Evolutionary conservation across 2,888 invertebrate species (phyloP).

Genomic region (Caradrina kadenii): DNA sequence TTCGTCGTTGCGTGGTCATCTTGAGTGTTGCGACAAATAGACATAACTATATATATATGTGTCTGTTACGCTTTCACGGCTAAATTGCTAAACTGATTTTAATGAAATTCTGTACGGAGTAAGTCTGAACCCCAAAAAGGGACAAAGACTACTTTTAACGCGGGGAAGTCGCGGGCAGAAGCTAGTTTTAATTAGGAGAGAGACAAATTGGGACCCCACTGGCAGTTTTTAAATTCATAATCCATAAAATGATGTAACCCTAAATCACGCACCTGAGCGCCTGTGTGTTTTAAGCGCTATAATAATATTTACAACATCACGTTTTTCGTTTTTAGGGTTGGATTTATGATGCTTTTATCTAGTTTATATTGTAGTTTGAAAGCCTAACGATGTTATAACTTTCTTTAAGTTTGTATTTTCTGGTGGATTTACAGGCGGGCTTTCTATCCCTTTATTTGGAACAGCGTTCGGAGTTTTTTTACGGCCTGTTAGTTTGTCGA

Average conservation of each 20-base stretch:
- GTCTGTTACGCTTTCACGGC: no score
- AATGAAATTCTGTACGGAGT: no score
- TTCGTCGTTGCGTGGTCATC: neutral
- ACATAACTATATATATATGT: neutral
- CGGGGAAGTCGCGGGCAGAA: no score
- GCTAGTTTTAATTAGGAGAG: neutral
- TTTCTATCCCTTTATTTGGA: slow-evolving; percentile 17
- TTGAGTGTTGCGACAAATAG: neutral
- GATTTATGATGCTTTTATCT: slow-evolving; percentile 49
- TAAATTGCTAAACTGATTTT: no score
- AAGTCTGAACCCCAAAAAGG: no score
- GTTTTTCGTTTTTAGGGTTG: slow-evolving; percentile 27
- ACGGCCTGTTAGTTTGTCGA: slow-evolving; percentile 27
- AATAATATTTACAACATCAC: slow-evolving; percentile 31
- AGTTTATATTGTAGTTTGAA: slow-evolving; percentile 50
- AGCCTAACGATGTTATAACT: slow-evolving; percentile 46
- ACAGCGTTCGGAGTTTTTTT: slow-evolving; percentile 32
- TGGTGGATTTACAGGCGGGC: slow-evolving; percentile 24
- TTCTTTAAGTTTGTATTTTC: slow-evolving; percentile 23
- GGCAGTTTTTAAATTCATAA: slow-evolving; percentile 9
- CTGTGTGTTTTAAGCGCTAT: slow-evolving; percentile 22
- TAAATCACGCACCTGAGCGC: slow-evolving; percentile 24
- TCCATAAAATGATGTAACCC: slow-evolving; percentile 3
- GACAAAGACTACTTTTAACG: no score
- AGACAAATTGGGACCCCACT: neutral